Conservation (phyloP, 2,113 vertebrate genomes). For the Platysternon megacephalum region DNA sequence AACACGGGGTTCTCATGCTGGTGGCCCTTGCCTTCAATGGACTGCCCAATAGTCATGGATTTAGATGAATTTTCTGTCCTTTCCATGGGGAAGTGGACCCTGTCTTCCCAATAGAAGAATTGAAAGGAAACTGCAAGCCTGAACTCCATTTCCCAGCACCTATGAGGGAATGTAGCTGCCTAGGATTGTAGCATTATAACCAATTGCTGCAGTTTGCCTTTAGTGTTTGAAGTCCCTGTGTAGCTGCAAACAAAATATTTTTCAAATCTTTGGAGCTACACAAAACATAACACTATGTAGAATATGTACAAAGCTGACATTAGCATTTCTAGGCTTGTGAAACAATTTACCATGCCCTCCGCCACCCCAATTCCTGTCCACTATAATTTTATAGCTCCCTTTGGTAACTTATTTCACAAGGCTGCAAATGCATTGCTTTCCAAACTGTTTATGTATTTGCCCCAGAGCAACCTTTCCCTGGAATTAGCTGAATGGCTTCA, state of each 20-base stretch:
- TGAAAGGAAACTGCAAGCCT: background rate
- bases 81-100: too few species aligned
- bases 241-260: constrained; percentile 10
- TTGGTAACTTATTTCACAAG: background rate
- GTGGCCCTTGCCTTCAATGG: too few species aligned
- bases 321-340: background rate
- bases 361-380: constrained; percentile 39
- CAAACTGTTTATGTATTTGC: constrained; percentile 34
- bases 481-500: constrained; percentile 13
- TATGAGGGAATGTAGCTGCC: background rate
- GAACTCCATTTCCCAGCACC: background rate
- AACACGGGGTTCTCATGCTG: too few species aligned
- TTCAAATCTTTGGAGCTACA: background rate
- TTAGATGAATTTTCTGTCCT: too few species aligned
- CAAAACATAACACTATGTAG: background rate
- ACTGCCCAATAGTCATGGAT: too few species aligned
- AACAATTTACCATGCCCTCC: constrained; percentile 40
- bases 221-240: background rate
- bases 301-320: background rate
- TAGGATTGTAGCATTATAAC: constrained; percentile 45
- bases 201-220: constrained; percentile 11
- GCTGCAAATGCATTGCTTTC: rapidly evolving
- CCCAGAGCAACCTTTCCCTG: constrained; percentile 40
- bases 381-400: background rate
- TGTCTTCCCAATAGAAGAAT: too few species aligned